These are phyloP conservation scores for Syngnathus acus DNA, from an alignment of 2,797 vertebrate genomes.

Conservation along the genomic window DNA sequence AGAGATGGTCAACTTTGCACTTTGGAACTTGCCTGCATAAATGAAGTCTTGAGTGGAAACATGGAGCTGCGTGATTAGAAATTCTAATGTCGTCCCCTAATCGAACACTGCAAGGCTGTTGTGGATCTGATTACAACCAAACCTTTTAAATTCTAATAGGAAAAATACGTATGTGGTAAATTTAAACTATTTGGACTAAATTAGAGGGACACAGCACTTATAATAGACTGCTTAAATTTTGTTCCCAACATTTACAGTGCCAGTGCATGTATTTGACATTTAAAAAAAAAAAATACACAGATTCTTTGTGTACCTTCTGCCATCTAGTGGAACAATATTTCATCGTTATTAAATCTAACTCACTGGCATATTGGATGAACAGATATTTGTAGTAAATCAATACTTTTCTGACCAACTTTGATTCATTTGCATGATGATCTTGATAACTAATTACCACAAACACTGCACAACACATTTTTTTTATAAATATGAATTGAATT, in stretches of 20 bases:
- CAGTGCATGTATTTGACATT: not conserved
- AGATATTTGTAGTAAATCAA: too few species aligned
- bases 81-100: conserved; percentile 1
- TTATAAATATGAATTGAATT: not conserved
- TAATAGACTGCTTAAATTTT: not conserved
- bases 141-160: not conserved
- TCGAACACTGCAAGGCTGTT: not conserved
- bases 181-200: not conserved
- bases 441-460: too few species aligned
- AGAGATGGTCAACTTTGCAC: conserved; percentile 39
- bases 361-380: too few species aligned
- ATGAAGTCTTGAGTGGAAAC: conserved; percentile 50
- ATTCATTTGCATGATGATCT: too few species aligned
- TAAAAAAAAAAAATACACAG: too few species aligned
- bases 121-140: not conserved
- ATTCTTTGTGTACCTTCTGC: too few species aligned
- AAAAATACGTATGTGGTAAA: not conserved
- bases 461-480: not conserved
- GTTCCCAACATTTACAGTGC: too few species aligned
- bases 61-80: conserved; percentile 26
- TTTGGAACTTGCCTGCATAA: conserved; percentile 52
- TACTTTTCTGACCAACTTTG: too few species aligned
- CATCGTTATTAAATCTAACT: too few species aligned
- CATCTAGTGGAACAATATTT: too few species aligned
- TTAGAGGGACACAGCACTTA: not conserved